Evolutionary conservation across 2,888 invertebrate species (phyloP), one percentile per base, ranked within the genome.

Genomic region (Lasioglossum oenotherae): DNA sequence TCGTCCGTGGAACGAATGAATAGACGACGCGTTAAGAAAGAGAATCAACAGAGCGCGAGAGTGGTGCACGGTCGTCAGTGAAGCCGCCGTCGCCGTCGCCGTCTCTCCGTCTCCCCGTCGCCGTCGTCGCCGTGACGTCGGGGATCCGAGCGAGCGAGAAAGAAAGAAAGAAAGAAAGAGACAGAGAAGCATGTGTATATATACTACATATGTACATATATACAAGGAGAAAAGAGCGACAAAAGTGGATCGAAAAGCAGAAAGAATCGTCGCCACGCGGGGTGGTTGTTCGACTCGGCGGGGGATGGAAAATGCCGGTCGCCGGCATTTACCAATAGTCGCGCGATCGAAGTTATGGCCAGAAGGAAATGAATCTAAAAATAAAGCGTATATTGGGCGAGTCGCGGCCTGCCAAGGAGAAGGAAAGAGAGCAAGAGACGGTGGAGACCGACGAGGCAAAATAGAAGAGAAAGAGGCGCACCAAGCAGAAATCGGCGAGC

Each of bases 331-430:
- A 87, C 87, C 91, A 88, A 91, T 90, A 85, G 89, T 81, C 86
- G 88, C 80, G 86, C 87, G 89, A 92, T 92, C 90, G 89, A 89
- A 92, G 91, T 92, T 92, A 91, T 91, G 85, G 86, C 80, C 88
- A 91, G 91, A 91, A 92, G 92, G 89, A 93, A 93, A 93, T 93
- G 92, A 92, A 91, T 93, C 93, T 93, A 93, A 93, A 93, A 93
- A 93, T 93, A 93, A 92, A 89, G 85, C 89, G 88, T 91, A 92
- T 92, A 93, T 93, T 92, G 89, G 92, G 92, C 91, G 92, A 93
- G 92, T 90, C 90, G 89, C 87, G 87, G 88, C 84, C 84, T 86
- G 88, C 89, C 86, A 85, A 90, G 87, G 81, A 84, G 82, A 81
- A 81, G 74, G 82, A 88, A 81, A 81, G 85, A 80, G 80, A 75